phyloP scores from a whole-genome alignment of 2,888 invertebrate genomes.

The Ariolimax columbianus region DNA sequence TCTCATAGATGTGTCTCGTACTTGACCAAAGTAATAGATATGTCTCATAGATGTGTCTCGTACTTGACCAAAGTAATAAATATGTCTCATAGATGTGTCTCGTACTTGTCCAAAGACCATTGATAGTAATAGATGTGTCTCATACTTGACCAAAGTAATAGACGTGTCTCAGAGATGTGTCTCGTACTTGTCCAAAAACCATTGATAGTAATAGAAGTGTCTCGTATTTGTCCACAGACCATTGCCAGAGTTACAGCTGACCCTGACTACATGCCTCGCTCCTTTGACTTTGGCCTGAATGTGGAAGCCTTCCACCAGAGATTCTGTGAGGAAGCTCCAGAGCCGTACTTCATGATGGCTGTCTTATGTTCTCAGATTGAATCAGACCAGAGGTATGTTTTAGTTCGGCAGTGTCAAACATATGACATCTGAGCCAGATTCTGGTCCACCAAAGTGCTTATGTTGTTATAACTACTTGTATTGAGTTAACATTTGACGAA shows the following conservation, averaged over 20 bases:
- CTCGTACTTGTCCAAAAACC: background rate
- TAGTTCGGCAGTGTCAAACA: background rate
- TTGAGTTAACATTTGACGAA: too few species aligned
- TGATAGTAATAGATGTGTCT: too few species aligned
- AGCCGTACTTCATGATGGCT: slow-evolving; percentile 91
- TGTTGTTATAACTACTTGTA: too few species aligned
- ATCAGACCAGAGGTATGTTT: slow-evolving; percentile 88
- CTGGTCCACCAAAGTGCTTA: too few species aligned
- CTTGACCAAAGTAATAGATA: too few species aligned
- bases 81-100: background rate
- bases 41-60: too few species aligned
- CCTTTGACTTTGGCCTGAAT: slow-evolving; percentile 94
- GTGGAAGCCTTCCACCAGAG: slow-evolving; percentile 90
- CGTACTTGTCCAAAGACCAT: background rate
- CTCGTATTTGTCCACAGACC: slow-evolving; percentile 82
- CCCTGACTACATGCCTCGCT: slow-evolving; percentile 94
- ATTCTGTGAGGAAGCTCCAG: slow-evolving; percentile 89
- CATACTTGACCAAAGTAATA: too few species aligned
- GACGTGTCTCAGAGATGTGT: too few species aligned
- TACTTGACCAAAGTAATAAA: too few species aligned
- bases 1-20: too few species aligned
- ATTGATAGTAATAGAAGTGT: background rate
- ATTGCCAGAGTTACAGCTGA: slow-evolving; percentile 96
- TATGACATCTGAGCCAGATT: too few species aligned
- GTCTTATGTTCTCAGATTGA: slow-evolving; percentile 93